Conservation (phyloP, 64 coral and sea anemone species). For the Hydrozoanthus tunicans region DNA sequence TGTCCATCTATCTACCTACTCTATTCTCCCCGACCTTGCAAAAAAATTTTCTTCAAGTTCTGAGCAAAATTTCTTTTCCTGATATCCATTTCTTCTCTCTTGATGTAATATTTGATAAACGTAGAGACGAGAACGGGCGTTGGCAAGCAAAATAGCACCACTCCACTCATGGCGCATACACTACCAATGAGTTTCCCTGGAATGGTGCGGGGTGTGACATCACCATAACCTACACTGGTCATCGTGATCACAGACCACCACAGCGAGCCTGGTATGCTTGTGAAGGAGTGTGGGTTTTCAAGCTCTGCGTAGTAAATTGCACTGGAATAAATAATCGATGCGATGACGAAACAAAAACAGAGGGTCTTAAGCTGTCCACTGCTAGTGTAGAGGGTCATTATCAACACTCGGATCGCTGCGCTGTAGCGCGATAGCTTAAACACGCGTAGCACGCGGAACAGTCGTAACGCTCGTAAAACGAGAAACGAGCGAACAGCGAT, state of each 20-base stretch:
- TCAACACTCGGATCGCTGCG: conserved; percentile 62
- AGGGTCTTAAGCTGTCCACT: conserved; percentile 74
- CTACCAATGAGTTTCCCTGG: conserved; percentile 66
- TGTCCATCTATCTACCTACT: too few species aligned
- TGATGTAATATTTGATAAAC: conserved; percentile 82
- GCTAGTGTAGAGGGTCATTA: conserved; percentile 71
- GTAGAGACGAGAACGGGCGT: conserved; percentile 84
- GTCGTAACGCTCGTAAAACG: conserved; percentile 70
- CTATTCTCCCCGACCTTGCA: conserved; percentile 11
- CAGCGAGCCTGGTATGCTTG: conserved; percentile 81
- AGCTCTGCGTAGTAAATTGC: conserved; percentile 73
- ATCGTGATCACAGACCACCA: conserved; percentile 93
- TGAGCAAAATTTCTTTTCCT: conserved; percentile 3
- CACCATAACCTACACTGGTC: conserved; percentile 88
- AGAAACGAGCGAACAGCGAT: conserved; percentile 66
- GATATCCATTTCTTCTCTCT: conserved; percentile 12
- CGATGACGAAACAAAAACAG: conserved; percentile 68
- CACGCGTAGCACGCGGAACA: conserved; percentile 85
- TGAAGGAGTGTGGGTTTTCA: conserved; percentile 48
- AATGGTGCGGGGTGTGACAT: conserved; percentile 65
- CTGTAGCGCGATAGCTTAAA: conserved; percentile 90
- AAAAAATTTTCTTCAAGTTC: conserved; percentile 47
- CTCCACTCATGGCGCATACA: conserved; percentile 72
- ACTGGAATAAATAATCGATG: conserved; percentile 79
- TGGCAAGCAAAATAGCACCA: conserved; percentile 80